Base-by-base conservation (phyloP, 2,113 vertebrate species). In the Sarotherodon lohbergeri region DNA sequence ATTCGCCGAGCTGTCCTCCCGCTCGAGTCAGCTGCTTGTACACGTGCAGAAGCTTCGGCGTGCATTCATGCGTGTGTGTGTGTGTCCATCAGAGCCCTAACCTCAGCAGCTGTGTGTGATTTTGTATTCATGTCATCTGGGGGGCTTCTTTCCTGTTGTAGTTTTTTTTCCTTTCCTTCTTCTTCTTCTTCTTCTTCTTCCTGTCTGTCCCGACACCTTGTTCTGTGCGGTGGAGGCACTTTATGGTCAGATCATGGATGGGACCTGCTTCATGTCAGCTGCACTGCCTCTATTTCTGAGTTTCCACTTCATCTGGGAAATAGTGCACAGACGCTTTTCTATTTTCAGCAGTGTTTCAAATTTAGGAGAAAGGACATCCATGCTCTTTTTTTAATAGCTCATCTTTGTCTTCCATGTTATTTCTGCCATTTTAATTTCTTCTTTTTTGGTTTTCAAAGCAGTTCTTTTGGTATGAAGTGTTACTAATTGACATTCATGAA, bases 21-120 rank as follows among this genome's bases (percentile, higher is more conserved):
- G 27, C 43, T 78, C 4, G 27, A 78, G 73, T 48, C 80, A 87
- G 91, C 84, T 89, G 81, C 89, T 55, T 55, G 13, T 54, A 3
- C 50, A 41, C 52, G 80, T 86, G 88, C 19, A 3, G 50, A 46
- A 48, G 34, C n/a, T 9, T 54, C 7, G 3, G 79, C 61, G 54
- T 59, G 84, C 66, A 71, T 66, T 82, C 80, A 73, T 54, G 84
- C 71, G n/a, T 46, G 80, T 56, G 82, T 84, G 43, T 56, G 85
- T 32, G 66, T 22, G 54, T 80, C 46, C n/a, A 24, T n/a, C 43
- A 32, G 9, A 29, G 43, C 59, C 46, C 41, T 82, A 88, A 85
- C 86, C 86, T 86, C 91, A 82, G 87, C 93, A 94, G 91, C 89
- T 94, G 92, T 81, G 82, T 90, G 87, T 83, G 86, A 87, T 93